Conservation (phyloP, 2,113 vertebrate genomes). For the Thalassoma bifasciatum region DNA sequence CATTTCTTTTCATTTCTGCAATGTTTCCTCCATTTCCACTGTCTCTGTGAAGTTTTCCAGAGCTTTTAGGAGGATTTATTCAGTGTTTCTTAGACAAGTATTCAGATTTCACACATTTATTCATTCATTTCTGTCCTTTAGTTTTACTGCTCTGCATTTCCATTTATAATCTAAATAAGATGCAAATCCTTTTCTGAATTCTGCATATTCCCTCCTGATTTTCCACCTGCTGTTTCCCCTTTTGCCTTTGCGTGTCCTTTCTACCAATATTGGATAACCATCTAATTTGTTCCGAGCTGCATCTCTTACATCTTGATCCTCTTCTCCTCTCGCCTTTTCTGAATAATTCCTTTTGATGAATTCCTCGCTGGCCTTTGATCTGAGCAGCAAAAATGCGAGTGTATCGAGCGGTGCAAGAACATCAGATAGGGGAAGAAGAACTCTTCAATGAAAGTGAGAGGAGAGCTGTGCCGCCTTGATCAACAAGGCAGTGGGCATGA, state of each 20-base stretch:
- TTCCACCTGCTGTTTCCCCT: neutral
- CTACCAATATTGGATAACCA: slow-evolving; percentile 50
- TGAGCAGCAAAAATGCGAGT: slow-evolving; percentile 22
- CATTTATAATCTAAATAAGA: neutral
- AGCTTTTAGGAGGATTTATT: no score
- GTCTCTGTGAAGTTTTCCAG: neutral
- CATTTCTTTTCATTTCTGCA: neutral
- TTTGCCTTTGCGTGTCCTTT: slow-evolving; percentile 30
- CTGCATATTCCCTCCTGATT: neutral
- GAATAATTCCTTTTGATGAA: slow-evolving; percentile 70
- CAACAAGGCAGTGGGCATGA: slow-evolving; percentile 36
- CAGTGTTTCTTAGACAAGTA: neutral
- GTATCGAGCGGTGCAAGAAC: slow-evolving; percentile 30
- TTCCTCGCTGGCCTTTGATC: slow-evolving; percentile 63
- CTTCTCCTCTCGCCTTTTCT: slow-evolving; percentile 22
- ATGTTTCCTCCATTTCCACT: neutral
- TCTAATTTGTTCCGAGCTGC: slow-evolving; percentile 55
- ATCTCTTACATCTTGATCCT: slow-evolving; percentile 37
- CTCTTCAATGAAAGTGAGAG: slow-evolving; percentile 21
- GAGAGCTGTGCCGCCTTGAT: slow-evolving; percentile 11
- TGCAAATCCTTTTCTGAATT: neutral
- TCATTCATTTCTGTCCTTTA: neutral
- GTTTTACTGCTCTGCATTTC: neutral
- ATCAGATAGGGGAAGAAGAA: slow-evolving; percentile 36
- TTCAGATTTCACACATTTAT: neutral